Conservation (phyloP, 2,797 vertebrate genomes). For the Adelosebastes latens region DNA sequence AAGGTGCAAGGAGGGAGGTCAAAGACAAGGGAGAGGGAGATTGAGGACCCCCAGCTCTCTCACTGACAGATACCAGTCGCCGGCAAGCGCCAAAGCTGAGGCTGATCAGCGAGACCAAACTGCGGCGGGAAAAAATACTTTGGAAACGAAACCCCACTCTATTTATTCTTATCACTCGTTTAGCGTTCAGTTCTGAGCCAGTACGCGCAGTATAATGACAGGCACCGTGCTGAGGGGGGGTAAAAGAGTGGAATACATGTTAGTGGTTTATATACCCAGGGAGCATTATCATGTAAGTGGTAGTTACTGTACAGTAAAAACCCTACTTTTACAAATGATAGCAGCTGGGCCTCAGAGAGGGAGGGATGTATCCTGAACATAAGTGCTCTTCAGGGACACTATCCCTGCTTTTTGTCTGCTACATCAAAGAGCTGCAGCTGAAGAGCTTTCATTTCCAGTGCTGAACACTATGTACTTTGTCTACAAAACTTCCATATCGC, state of each 20-base stretch:
- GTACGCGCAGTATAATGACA: conserved; percentile 27
- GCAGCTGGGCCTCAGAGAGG: conserved; percentile 33
- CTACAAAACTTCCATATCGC: conserved; percentile 31
- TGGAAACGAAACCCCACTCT: conserved; percentile 21
- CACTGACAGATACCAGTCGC: conserved; percentile 72
- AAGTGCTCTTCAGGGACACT: conserved; percentile 70
- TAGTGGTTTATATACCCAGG: conserved; percentile 31
- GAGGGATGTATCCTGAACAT: conserved; percentile 45
- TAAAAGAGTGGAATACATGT: conserved; percentile 7
- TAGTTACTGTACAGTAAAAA: conserved; percentile 59
- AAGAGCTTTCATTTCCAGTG: conserved; percentile 63
- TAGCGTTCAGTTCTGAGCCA: conserved; percentile 20
- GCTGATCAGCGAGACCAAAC: conserved; percentile 45
- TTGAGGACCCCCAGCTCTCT: conserved; percentile 56
- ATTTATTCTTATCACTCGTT: conserved; percentile 33
- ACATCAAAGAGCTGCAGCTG: conserved; percentile 63
- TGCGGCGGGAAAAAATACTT: not conserved
- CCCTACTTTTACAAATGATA: conserved; percentile 60
- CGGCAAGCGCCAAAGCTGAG: conserved; percentile 22
- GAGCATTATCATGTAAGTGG: conserved; percentile 67
- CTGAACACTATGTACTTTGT: conserved; percentile 46
- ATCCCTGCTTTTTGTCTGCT: conserved; percentile 60
- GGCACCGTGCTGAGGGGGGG: conserved; percentile 7
- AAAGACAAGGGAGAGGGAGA: conserved; percentile 51
- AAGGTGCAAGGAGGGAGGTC: conserved; percentile 77